Base-by-base conservation (phyloP, 2,797 vertebrate genomes). In the Agapornis canus region DNA sequence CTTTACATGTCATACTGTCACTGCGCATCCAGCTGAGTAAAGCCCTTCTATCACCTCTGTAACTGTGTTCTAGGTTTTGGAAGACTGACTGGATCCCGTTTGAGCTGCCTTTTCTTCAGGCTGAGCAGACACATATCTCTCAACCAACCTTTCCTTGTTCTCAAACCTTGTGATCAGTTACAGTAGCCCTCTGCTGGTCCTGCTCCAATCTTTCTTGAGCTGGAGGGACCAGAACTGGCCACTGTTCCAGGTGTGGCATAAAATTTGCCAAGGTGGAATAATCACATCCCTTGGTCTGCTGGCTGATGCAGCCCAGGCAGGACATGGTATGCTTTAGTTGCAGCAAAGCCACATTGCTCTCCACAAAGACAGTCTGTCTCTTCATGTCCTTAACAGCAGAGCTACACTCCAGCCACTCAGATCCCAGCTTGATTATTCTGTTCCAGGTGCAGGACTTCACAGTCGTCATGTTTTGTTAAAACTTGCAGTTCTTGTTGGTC, bases 181-280 rank as follows among this genome's bases (percentile, higher is more conserved):
- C 68, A 52, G 52, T 85, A 69, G 39, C 47, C 27, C n/a, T 89
- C 31, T 86, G 43, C 40, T 92, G 47, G 31, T 89, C 52, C 48
- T 2, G 2, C 22, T 91, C 45, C 51, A 70, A 0, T 71, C 26
- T 80, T 31, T 35, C 42, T 35, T 80, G 71, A 89, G 45, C 80
- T 87, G 82, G 27, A 80, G 42, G 42, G 57, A 29, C 19, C 75
- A 75, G 32, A 87, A 75, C 42, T n/a, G 29, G 35, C 61, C 42
- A 39, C 8, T 68, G 57, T 88, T 88, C 70, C 49, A 90, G 65
- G 42, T 90, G 77, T 89, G 77, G 65, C 69, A 61, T 72, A 22
- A 47, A 4, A 17, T 60, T 37, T 68, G 54, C 69, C 76, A 90
- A 19, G 35, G 26, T 83, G 31, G 72, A 87, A 88, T 91, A 88